Evolutionary conservation across 37 sponge, comb jelly and placozoan genomes (phyloP), one percentile per base, ranked within the genome.

Genomic region (Amphimedon queenslandica): DNA sequence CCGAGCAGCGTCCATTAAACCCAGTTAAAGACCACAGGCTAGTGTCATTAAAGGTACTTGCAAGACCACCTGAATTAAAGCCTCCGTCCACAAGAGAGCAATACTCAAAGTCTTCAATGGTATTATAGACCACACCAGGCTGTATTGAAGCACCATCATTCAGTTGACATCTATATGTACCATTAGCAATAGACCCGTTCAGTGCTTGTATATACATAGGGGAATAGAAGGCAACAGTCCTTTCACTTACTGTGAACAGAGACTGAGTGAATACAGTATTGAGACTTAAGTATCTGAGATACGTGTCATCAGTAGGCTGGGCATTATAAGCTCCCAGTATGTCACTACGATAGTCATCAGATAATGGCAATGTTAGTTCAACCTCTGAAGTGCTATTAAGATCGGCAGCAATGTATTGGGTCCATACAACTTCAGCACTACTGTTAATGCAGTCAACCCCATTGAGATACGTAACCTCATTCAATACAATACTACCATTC

Each of bases 281-380:
- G 20, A 90, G 65, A 1, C 4, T 73, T 58, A 90, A 57, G 69
- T 80, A 90, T 77, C 69, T 70, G 4, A 30, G 37, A 3, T n/a
- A 21, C 27, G 77, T 84, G 5, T 82, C 67, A 58, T 82, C 80
- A 33, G 67, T 86, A 3, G 92, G 87, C 1, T 28, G 53, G 13
- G 30, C 47, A 3, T 42, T 71, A 42, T 69, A 91, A 8, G 58
- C 69, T 47, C 92, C 92, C 29, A 91, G 79, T 6, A 91, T 28
- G 38, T 91, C 86, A 82, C 92, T 91, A 30, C 71, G 51, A 24
- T 83, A 82, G 73, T 86, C 84, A 75, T 91, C 92, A 55, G 84
- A 37, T 3, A 91, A 57, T 25, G 72, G 74, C 1, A 91, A 51
- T 36, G 64, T 53, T 25, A 74, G 33, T 30, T 65, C 33, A 1